phyloP scores from a whole-genome alignment of 2,113 vertebrate genomes.

The Myiozetetes cayanensis region DNA sequence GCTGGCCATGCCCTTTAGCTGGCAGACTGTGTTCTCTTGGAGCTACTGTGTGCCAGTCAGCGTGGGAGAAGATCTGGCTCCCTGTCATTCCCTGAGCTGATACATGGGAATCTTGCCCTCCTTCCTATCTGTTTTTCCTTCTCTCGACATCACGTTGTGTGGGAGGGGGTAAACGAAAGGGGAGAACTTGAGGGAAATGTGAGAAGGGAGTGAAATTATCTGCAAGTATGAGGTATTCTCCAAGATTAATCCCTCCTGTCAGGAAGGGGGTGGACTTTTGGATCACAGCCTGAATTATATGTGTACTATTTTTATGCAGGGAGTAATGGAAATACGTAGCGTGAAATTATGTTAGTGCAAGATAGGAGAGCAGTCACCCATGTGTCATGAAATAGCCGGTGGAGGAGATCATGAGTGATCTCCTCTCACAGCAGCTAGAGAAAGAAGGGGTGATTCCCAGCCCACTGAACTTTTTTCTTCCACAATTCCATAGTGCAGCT shows the following conservation, averaged over 20 bases:
- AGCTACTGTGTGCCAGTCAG: constrained; percentile 52
- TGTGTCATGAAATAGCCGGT: background rate
- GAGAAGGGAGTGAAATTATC: constrained; percentile 42
- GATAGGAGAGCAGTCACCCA: background rate
- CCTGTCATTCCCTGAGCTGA: constrained; percentile 24
- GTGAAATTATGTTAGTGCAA: background rate
- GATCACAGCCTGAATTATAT: background rate
- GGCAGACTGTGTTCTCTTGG: constrained; percentile 50
- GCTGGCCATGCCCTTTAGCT: constrained; percentile 46
- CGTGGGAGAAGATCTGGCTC: constrained; percentile 60
- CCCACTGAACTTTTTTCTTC: background rate
- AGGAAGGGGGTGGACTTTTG: constrained; percentile 30
- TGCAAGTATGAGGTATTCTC: constrained; percentile 46
- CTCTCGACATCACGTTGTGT: constrained; percentile 20
- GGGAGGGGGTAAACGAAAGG: background rate
- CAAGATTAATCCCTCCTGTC: constrained; percentile 22
- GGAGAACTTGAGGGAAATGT: constrained; percentile 8
- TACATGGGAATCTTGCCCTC: constrained; percentile 39
- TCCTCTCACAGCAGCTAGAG: background rate
- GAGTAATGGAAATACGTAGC: constrained; percentile 3
- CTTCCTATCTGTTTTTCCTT: constrained; percentile 1
- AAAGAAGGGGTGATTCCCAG: background rate
- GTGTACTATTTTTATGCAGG: constrained; percentile 18
- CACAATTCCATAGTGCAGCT: background rate
- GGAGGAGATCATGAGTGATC: background rate